These are phyloP conservation scores for Falco peregrinus DNA, from an alignment of 2,797 vertebrate species.

Conservation along the genomic window DNA sequence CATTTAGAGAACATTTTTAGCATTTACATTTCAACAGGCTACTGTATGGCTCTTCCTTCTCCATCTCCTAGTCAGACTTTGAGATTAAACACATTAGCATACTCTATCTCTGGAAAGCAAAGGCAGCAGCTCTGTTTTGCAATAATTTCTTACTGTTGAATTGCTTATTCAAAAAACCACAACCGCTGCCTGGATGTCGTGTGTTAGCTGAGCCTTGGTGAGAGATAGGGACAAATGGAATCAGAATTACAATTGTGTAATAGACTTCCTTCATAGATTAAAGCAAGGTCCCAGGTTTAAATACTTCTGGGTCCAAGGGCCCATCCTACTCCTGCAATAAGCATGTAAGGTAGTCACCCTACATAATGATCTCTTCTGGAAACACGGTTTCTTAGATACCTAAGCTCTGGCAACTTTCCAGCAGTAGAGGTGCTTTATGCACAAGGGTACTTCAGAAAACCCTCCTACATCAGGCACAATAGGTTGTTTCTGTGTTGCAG, in stretches of 20 bases:
- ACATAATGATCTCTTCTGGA: background rate
- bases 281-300: background rate
- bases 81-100: conserved; percentile 41
- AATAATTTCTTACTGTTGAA: conserved; percentile 4
- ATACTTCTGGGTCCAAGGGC: background rate
- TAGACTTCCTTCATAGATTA: background rate
- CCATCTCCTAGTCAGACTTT: conserved; percentile 7
- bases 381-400: background rate
- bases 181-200: background rate
- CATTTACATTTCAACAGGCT: background rate
- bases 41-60: background rate
- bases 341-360: background rate
- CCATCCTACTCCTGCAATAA: background rate
- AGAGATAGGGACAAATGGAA: background rate
- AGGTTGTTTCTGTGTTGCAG: background rate
- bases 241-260: background rate
- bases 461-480: background rate
- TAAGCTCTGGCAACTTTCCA: background rate
- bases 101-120: conserved; percentile 17
- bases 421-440: background rate
- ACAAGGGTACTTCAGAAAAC: background rate
- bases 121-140: conserved; percentile 17
- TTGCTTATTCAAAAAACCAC: background rate
- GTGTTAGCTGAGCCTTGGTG: background rate
- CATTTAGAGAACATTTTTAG: background rate